These are phyloP conservation scores for Acronicta aceris DNA, from an alignment of 2,888 invertebrate species.

Conservation along the genomic window DNA sequence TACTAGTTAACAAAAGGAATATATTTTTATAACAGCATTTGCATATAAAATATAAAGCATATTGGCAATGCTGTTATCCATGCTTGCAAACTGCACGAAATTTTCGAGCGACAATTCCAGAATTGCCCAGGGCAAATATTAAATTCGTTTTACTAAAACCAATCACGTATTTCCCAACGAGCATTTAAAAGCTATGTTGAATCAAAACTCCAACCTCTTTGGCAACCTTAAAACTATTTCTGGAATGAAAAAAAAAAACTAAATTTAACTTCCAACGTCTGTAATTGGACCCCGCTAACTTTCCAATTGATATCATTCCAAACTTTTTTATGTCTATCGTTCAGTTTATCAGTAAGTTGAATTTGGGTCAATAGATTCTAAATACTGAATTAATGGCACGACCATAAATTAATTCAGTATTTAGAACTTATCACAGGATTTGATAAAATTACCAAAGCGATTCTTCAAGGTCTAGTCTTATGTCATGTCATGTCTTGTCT, in stretches of 20 bases:
- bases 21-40: too few relatives aligned
- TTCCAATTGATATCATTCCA: constrained; percentile 21
- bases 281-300: constrained; percentile 28
- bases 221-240: constrained; percentile 29
- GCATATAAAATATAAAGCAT: too few relatives aligned
- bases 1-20: too few relatives aligned
- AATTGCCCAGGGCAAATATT: constrained; percentile 20
- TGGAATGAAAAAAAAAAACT: constrained; percentile 29
- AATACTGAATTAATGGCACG: too few relatives aligned
- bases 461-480: too few relatives aligned
- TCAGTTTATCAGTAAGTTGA: constrained; percentile 26
- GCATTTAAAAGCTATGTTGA: constrained; percentile 11
- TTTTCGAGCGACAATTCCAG: not conserved
- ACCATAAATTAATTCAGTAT: too few relatives aligned
- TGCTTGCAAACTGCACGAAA: constrained; percentile 1
- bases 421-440: too few relatives aligned
- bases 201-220: constrained; percentile 13
- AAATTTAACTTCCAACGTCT: constrained; percentile 31
- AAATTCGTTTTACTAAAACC: constrained; percentile 25
- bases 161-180: constrained; percentile 26
- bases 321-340: constrained; percentile 35
- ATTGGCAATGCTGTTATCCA: not conserved
- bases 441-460: too few relatives aligned
- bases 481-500: too few relatives aligned
- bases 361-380: constrained; percentile 18